Evolutionary conservation across 2,113 vertebrate genomes (phyloP).

Genomic region (Tenrec ecaudatus): DNA sequence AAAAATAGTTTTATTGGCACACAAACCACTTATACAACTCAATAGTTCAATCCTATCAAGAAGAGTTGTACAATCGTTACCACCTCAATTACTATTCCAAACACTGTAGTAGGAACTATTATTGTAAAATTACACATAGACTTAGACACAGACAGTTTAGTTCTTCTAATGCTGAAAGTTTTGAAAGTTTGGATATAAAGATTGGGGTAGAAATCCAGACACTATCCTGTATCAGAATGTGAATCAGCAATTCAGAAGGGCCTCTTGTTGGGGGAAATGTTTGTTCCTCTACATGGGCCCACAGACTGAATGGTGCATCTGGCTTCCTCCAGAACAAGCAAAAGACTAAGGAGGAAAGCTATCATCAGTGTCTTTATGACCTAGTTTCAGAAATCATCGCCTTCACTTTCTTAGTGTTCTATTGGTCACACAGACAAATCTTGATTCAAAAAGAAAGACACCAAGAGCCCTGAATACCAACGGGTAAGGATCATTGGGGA

Average conservation of each 20-base stretch:
- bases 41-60: no score
- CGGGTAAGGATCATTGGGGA: neutral
- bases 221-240: neutral
- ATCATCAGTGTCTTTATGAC: constrained; percentile 20
- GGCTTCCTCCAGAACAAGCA: neutral
- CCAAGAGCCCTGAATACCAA: neutral
- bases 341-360: constrained; percentile 29
- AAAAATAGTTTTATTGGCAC: neutral
- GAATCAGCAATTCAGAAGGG: neutral
- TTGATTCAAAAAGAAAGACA: neutral
- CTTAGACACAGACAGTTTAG: neutral
- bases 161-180: neutral
- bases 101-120: no score
- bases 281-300: no score
- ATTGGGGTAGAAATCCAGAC: neutral
- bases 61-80: no score
- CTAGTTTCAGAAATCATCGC: constrained; percentile 28
- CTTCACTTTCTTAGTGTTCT: neutral
- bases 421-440: neutral
- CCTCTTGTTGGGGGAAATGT: neutral
- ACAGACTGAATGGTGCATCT: neutral
- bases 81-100: no score
- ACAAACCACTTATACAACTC: no score
- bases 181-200: neutral
- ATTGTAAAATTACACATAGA: neutral